phyloP scores from a whole-genome alignment of 2,113 vertebrate genomes.

The Oenanthe oenanthe region DNA sequence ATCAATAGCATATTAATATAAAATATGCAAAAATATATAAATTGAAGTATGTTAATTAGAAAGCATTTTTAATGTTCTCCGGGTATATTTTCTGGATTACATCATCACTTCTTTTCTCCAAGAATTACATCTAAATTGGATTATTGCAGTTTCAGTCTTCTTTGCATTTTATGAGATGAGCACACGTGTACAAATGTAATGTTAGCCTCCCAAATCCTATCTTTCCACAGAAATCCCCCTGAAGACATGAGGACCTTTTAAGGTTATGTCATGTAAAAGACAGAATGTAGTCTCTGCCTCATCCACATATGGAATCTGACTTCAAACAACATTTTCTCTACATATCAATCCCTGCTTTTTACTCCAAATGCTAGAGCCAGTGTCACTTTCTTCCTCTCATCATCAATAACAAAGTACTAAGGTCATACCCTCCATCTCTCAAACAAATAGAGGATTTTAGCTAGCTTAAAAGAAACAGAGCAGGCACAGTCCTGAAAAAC shows the following conservation, averaged over 20 bases:
- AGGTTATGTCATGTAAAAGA: not conserved
- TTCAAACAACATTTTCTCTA: not conserved
- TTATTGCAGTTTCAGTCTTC: not conserved
- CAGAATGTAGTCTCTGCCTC: not conserved
- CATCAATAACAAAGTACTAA: not conserved
- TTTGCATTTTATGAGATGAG: not conserved
- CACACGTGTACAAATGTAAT: not conserved
- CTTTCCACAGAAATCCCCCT: not conserved
- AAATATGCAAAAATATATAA: not conserved
- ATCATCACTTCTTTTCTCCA: not conserved
- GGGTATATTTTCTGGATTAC: not conserved
- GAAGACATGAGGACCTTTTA: not conserved
- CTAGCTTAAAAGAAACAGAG: not conserved
- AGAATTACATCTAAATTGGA: not conserved
- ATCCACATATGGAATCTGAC: not conserved
- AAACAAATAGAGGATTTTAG: not conserved
- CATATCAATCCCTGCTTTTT: not conserved
- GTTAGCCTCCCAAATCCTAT: not conserved
- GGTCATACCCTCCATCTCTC: not conserved
- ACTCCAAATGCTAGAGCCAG: not conserved
- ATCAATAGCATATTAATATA: not conserved
- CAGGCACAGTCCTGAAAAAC: not conserved
- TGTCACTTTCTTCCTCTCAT: not conserved
- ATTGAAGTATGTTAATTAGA: not conserved
- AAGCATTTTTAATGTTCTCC: not conserved